Base-by-base conservation (phyloP, 2,113 vertebrate species). In the Picathartes gymnocephalus region DNA sequence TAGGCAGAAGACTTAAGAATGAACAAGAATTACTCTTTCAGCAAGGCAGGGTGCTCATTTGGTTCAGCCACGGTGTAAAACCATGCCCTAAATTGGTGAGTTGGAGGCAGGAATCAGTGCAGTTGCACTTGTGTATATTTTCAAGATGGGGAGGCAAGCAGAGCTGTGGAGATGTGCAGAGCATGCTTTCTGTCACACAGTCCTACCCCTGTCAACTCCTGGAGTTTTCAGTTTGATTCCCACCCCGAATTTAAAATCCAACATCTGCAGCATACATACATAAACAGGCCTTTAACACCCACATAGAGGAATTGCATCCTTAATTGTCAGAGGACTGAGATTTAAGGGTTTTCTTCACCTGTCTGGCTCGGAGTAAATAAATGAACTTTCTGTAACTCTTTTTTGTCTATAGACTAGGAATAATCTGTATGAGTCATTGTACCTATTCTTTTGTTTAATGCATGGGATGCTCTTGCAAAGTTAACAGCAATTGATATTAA, bases 61-160 rank as follows among this genome's bases (percentile, higher is more conserved):
- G 33, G 15, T 83, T 88, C 68, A 66, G 7, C 74, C 37, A 20
- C 7, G 1, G 18, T 20, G n/a, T 92, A 76, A 88, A 90, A 54
- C n/a, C 42, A 57, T 93, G 92, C 45, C 92, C 91, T 90, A 66
- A 93, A 81, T 90, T 66, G 54, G 82, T 86, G 68, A 47, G 81
- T 62, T 60, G 44, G n/a, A 68, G 44, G 35, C 37, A 64, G 73
- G 65, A 86, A 40, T 81, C 39, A 14, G 47, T 54, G 69, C 58
- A 51, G 51, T 62, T 84, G 53, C 37, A 15, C 61, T 87, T 84
- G 77, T 64, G 77, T 56, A 1, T 76, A 31, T 92, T 86, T 94
- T 94, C 86, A 81, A 71, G 77, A 48, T 0, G 1, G 8, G 14
- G 22, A 83, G 60, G 51, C 62, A 50, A 44, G 60, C 72, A 65